phyloP scores from a whole-genome alignment of 1,140 invertebrate genomes.

The Drosophila chauvacae region DNA sequence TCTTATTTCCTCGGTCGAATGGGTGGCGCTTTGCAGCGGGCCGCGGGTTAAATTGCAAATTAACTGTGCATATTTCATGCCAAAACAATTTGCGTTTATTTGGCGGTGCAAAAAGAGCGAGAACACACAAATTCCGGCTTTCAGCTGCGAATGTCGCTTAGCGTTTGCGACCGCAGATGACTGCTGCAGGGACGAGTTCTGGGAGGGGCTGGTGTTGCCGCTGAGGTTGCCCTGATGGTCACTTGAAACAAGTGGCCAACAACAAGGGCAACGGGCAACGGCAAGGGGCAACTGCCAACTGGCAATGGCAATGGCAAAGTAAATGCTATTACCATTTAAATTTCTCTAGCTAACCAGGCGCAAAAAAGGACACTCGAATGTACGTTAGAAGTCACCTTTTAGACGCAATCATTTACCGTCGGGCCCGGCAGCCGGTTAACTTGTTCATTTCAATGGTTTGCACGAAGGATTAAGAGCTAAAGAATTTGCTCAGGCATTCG shows the following conservation, averaged over 20 bases:
- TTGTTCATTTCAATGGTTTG: slow-evolving; percentile 7
- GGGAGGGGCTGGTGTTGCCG: not conserved
- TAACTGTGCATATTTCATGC: slow-evolving; percentile 73
- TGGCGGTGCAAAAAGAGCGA: slow-evolving; percentile 32
- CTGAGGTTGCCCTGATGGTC: slow-evolving; percentile 51
- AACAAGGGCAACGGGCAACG: slow-evolving; percentile 32
- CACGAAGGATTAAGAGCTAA: slow-evolving; percentile 11
- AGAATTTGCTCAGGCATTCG: slow-evolving; percentile 14
- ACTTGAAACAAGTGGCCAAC: slow-evolving; percentile 65
- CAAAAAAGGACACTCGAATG: slow-evolving; percentile 67
- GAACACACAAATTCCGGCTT: slow-evolving; percentile 18
- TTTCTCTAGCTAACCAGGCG: slow-evolving; percentile 72
- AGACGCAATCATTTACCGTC: slow-evolving; percentile 53
- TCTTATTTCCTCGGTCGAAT: slow-evolving; percentile 32
- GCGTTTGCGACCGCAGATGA: slow-evolving; percentile 50
- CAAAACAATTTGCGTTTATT: slow-evolving; percentile 68
- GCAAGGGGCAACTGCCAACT: slow-evolving; percentile 9
- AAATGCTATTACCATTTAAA: slow-evolving; percentile 75
- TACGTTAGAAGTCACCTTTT: slow-evolving; percentile 54
- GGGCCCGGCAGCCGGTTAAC: not conserved
- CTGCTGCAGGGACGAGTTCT: slow-evolving; percentile 5
- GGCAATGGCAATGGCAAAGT: slow-evolving; percentile 61
- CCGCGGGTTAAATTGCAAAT: slow-evolving; percentile 56
- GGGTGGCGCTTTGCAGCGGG: slow-evolving; percentile 19
- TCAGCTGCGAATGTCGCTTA: slow-evolving; percentile 46